Evolutionary conservation across 2,888 invertebrate genomes (phyloP).

Genomic region (Erebia aethiops): DNA sequence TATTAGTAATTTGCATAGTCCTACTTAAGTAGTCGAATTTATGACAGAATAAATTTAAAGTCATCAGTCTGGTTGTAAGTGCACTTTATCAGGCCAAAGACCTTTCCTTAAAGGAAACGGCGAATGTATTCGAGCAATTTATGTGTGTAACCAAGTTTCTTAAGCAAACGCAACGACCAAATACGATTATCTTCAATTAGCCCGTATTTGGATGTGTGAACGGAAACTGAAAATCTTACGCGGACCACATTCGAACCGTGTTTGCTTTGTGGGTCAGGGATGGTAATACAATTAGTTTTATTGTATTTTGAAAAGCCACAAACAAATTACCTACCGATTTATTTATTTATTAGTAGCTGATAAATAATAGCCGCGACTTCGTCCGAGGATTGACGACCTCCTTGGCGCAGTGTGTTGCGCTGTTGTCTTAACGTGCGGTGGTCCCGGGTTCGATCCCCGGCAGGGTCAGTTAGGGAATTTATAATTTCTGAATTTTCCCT

Average conservation of each 20-base stretch:
- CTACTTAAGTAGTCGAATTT: background rate
- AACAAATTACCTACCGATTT: background rate
- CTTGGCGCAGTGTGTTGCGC: too few relatives aligned
- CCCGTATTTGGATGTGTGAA: conserved; percentile 45
- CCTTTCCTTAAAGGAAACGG: conserved; percentile 33
- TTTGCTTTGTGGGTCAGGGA: conserved; percentile 1
- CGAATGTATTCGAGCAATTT: conserved; percentile 30
- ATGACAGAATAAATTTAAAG: conserved; percentile 12
- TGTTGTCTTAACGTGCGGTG: too few relatives aligned
- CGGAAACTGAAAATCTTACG: conserved; percentile 38
- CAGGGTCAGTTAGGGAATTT: too few relatives aligned
- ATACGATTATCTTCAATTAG: conserved; percentile 47
- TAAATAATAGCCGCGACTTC: too few relatives aligned
- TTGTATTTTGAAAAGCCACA: background rate
- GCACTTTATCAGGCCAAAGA: conserved; percentile 31
- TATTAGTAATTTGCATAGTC: background rate
- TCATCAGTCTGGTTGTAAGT: conserved; percentile 18
- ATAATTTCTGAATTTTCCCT: too few relatives aligned
- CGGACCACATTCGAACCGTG: conserved; percentile 3
- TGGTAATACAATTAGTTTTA: background rate
- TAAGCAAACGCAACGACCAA: conserved; percentile 39
- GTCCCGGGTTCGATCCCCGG: too few relatives aligned
- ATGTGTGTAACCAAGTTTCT: conserved; percentile 37
- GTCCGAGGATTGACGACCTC: too few relatives aligned
- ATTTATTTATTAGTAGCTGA: too few relatives aligned